Base-by-base conservation (phyloP, 2,888 invertebrate species). In the Boloria euphrosyne region DNA sequence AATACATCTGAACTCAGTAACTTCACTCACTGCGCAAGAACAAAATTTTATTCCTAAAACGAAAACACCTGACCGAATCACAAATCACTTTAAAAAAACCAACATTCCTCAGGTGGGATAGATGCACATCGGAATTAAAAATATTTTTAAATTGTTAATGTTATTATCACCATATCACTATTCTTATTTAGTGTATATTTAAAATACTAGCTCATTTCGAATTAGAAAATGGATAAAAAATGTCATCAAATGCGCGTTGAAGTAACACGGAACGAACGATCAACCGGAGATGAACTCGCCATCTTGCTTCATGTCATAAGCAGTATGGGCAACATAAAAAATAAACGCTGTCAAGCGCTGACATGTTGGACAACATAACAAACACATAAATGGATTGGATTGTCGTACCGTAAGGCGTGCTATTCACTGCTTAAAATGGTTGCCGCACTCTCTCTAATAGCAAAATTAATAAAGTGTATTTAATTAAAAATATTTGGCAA, bases 51-150 rank as follows among this genome's bases (percentile, higher is more conserved):
- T 87, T 89, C 88, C 85, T 82, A 89, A 84, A 89, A 88, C 82
- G 86, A 91, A 91, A 93, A 92, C 93, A 93, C 93, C 93, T 93
- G 92, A 93, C 93, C 90, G 85, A 90, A 92, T 90, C 93, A 93
- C 92, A 93, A 93, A 93, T 93, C 92, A 91, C 91, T 92, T 92
- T 92, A 93, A 93, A 69, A 93, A 93, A 93, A 92, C 88, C 88
- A 93, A 93, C 93, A 93, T 93, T 93, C 93, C 93, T 94, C 93
- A 94, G 93, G 93, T 94, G 93, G 93, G 93, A 92, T 87, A 89
- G 82, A 85, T 84, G 81, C 87, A 90, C 88, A 84, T 80, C 74
- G 76, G 80, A 80, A 75, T 83, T 71, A 73, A 77, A 78, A 69
- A 69, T 71, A 72, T 72, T 67, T 61, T 60, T 74, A 83, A 82